Base-by-base conservation (phyloP, 2,888 invertebrate genomes). In the Mimumesa dahlbomi region DNA sequence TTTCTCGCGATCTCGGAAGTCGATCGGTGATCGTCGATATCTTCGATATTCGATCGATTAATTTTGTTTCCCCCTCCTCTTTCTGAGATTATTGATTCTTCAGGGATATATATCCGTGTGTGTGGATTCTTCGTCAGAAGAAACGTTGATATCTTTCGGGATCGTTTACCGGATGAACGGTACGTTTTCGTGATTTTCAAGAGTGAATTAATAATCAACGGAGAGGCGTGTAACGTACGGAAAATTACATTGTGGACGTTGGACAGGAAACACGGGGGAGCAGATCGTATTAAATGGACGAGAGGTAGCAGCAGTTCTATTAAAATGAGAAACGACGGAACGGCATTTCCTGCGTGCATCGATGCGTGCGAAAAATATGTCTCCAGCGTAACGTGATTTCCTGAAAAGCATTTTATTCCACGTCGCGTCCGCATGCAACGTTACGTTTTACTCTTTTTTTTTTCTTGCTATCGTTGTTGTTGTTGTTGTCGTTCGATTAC, bases 31-130 rank as follows among this genome's bases (percentile, higher is more conserved):
- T n/a, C 52, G 11, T 21, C 53, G 68, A 66, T 68, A 68, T 58
- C 68, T 21, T n/a, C 29, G 58, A 66, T 53, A 49, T 40, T 21
- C 45, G 16, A 54, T 57, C 70, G 56, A 68, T 70, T 68, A 62
- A 43, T 68, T 68, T 68, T 62, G 62, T n/a, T n/a, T n/a, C n/a
- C n/a, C n/a, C n/a, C n/a, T n/a, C n/a, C n/a, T n/a, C n/a, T n/a
- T n/a, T n/a, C 6, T 9, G 42, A 16, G 58, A 29, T 43, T 42
- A 53, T 68, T 25, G 65, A 58, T 68, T 58, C 22, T 34, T 29
- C 11, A n/a, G 14, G 42, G 38, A 19, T n/a, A n/a, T n/a, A n/a
- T n/a, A n/a, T n/a, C n/a, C n/a, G n/a, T n/a, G n/a, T n/a, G 2
- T 29, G 7, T 29, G 6, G 6, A 6, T 29, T 6, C 29, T 29